Evolutionary conservation across 1,140 invertebrate genomes (phyloP).

Genomic region (Zaprionus inermis): DNA sequence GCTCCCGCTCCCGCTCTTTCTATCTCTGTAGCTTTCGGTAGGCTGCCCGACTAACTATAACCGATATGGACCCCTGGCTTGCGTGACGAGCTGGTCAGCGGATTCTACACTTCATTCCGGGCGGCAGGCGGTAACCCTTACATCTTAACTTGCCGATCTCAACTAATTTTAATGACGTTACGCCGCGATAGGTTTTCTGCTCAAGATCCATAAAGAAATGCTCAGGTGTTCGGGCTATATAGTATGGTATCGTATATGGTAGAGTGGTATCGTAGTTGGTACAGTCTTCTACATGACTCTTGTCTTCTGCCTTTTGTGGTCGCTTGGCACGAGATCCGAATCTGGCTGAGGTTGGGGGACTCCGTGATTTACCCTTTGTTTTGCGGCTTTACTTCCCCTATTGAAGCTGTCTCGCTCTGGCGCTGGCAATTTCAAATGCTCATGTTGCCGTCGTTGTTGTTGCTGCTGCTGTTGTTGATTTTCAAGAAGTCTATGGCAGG

Average conservation of each 20-base stretch:
- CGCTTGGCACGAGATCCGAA: conserved; percentile 71
- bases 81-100: conserved; percentile 19
- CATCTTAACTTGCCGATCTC: conserved; percentile 60
- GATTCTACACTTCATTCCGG: conserved; percentile 2
- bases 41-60: conserved; percentile 35
- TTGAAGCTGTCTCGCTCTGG: conserved; percentile 19
- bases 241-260: background rate
- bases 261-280: conserved; percentile 16
- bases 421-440: conserved; percentile 47
- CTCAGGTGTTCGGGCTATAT: conserved; percentile 69
- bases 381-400: conserved; percentile 35
- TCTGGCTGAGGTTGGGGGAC: conserved; percentile 31
- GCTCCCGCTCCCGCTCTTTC: background rate
- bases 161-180: conserved; percentile 83
- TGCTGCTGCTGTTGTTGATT: conserved; percentile 20
- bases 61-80: conserved; percentile 47
- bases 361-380: conserved; percentile 73
- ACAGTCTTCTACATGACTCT: conserved; percentile 34
- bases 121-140: conserved; percentile 40
- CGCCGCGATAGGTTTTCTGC: conserved; percentile 80
- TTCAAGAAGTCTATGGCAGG: conserved; percentile 70
- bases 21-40: background rate
- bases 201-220: conserved; percentile 82
- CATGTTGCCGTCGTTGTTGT: conserved; percentile 44
- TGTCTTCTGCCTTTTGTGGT: conserved; percentile 55